These are phyloP conservation scores for Nematostella vectensis DNA, from an alignment of 92 coral and sea anemone genomes.

Conservation along the genomic window DNA sequence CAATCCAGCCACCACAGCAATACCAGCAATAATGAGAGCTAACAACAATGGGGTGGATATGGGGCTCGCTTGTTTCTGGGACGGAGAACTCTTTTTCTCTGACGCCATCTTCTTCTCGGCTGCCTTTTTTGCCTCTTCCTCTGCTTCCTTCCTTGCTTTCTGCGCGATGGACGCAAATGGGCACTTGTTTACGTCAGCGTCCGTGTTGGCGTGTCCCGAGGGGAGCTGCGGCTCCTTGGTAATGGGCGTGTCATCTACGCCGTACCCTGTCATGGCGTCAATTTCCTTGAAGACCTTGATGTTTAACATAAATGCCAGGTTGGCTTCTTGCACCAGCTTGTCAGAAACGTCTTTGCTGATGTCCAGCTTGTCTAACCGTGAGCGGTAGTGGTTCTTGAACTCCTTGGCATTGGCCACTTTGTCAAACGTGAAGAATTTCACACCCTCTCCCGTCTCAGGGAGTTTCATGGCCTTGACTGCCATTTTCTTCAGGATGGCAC, in stretches of 20 bases:
- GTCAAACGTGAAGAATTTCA: constrained; percentile 66
- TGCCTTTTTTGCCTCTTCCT: background rate
- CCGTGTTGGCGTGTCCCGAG: background rate
- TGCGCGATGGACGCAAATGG: constrained; percentile 81
- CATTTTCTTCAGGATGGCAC: constrained; percentile 79
- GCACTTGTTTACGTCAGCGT: constrained; percentile 29
- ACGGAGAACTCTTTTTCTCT: background rate
- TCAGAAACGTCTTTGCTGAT: constrained; percentile 67
- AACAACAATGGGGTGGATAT: constrained; percentile 14
- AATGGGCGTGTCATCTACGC: constrained; percentile 4
- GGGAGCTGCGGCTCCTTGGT: background rate
- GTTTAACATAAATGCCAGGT: constrained; percentile 65
- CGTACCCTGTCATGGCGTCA: constrained; percentile 65
- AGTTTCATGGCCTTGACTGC: constrained; percentile 77
- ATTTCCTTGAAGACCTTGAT: constrained; percentile 81
- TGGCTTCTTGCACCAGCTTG: constrained; percentile 81
- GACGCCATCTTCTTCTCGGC: constrained; percentile 2
- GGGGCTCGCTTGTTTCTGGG: background rate
- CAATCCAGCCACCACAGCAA: constrained; percentile 30
- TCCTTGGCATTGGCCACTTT: constrained; percentile 60
- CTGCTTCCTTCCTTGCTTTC: constrained; percentile 27
- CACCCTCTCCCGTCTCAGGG: constrained; percentile 89
- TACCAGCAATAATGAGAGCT: constrained; percentile 33
- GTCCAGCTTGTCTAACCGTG: constrained; percentile 61
- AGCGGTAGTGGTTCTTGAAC: constrained; percentile 86